phyloP scores from a whole-genome alignment of 2,797 vertebrate genomes.

The Neomorphus geoffroyi region DNA sequence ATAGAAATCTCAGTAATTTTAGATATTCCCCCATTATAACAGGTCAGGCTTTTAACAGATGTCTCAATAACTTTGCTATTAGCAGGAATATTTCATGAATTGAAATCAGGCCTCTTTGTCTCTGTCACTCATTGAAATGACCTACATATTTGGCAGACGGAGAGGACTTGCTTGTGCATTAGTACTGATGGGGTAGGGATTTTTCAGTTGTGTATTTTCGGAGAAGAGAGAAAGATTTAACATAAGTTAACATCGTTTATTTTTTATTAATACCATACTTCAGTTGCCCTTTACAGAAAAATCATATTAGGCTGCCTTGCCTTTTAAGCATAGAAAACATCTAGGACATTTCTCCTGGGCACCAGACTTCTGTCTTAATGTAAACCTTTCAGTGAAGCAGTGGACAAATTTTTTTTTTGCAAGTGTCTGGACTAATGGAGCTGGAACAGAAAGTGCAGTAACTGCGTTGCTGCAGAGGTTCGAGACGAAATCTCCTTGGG shows the following conservation, averaged over 20 bases:
- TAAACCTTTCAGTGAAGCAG: slow-evolving; percentile 39
- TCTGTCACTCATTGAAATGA: slow-evolving; percentile 69
- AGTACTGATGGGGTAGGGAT: slow-evolving; percentile 33
- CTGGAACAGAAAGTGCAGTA: slow-evolving; percentile 12
- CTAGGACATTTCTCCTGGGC: slow-evolving; percentile 54
- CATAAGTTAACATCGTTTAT: slow-evolving; percentile 65
- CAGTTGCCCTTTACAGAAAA: slow-evolving; percentile 60
- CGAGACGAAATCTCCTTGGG: neutral
- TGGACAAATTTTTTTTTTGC: neutral
- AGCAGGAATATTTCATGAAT: slow-evolving; percentile 64
- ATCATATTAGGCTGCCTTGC: slow-evolving; percentile 19
- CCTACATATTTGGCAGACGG: slow-evolving; percentile 67
- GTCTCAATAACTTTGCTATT: slow-evolving; percentile 70
- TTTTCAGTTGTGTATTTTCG: slow-evolving; percentile 54
- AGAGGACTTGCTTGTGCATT: slow-evolving; percentile 59
- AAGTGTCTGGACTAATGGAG: neutral
- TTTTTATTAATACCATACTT: slow-evolving; percentile 69
- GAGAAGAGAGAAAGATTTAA: slow-evolving; percentile 55
- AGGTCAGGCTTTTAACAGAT: slow-evolving; percentile 68
- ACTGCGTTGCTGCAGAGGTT: neutral
- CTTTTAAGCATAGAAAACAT: slow-evolving; percentile 48
- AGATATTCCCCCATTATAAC: slow-evolving; percentile 53
- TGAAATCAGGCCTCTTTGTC: slow-evolving; percentile 59
- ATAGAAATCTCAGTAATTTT: slow-evolving; percentile 51
- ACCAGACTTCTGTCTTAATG: slow-evolving; percentile 24